Conservation (phyloP, 2,113 vertebrate genomes). For the Ivindomyrus marchei region DNA sequence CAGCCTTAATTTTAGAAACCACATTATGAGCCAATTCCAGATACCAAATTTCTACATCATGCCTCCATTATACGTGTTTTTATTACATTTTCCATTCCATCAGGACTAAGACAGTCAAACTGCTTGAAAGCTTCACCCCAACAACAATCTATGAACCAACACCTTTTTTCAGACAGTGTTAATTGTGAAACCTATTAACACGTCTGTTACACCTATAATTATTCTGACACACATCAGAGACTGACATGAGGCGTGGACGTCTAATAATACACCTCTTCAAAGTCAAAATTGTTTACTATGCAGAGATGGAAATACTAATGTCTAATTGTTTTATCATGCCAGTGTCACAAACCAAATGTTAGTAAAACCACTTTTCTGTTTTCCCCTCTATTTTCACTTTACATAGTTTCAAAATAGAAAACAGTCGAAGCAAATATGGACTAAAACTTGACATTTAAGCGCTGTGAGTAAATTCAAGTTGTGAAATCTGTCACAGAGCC, state of each 20-base stretch:
- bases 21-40: background rate
- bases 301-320: background rate
- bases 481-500: background rate
- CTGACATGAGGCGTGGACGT: background rate
- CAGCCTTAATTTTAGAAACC: background rate
- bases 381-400: background rate
- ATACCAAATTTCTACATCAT: background rate
- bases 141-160: background rate
- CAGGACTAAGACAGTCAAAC: background rate
- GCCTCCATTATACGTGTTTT: background rate
- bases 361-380: background rate
- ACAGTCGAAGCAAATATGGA: background rate
- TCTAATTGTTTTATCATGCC: background rate
- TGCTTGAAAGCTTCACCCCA: background rate
- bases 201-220: constrained; percentile 2
- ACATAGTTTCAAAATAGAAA: background rate
- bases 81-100: background rate
- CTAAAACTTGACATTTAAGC: background rate
- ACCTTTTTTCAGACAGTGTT: background rate
- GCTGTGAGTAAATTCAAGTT: background rate
- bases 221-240: background rate
- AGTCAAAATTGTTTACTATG: background rate
- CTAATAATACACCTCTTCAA: background rate
- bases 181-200: background rate
- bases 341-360: background rate